phyloP scores from a whole-genome alignment of 2,888 invertebrate genomes.

The Chaetogeoica ovagalla region DNA sequence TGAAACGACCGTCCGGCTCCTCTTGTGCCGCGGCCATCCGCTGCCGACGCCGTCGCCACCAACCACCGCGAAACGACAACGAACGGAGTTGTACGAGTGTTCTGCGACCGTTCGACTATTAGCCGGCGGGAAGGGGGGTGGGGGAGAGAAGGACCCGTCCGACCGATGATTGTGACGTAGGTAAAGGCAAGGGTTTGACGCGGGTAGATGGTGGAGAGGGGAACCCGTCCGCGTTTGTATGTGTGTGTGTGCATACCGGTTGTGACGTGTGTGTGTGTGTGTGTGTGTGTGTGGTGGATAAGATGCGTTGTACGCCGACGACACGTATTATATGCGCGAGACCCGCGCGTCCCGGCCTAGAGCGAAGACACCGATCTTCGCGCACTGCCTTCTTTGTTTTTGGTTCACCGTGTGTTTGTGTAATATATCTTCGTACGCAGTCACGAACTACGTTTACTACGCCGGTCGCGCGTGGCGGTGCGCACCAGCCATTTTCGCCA shows the following conservation, averaged over 20 bases:
- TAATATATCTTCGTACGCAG: no score
- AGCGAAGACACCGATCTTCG: not conserved
- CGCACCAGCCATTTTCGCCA: not conserved
- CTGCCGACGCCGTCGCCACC: not conserved
- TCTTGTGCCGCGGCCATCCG: not conserved
- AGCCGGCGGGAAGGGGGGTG: no score
- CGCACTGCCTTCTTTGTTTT: no score
- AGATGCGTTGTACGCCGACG: not conserved
- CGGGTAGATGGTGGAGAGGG: no score
- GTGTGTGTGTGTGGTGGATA: not conserved
- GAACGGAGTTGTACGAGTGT: no score
- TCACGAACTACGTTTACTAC: not conserved
- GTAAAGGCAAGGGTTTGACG: no score
- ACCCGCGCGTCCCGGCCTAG: not conserved
- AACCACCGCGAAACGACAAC: no score
- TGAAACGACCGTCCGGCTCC: conserved; percentile 35
- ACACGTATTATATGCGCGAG: no score
- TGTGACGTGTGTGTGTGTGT: no score
- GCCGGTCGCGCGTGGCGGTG: conserved; percentile 16
- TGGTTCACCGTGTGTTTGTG: no score
- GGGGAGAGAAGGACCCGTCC: not conserved
- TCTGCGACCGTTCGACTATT: not conserved
- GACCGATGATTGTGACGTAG: not conserved
- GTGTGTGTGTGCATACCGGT: no score
- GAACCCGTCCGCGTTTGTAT: no score